These are phyloP conservation scores for Uloborus plumipes DNA, from an alignment of 2,888 invertebrate genomes.

Conservation along the genomic window DNA sequence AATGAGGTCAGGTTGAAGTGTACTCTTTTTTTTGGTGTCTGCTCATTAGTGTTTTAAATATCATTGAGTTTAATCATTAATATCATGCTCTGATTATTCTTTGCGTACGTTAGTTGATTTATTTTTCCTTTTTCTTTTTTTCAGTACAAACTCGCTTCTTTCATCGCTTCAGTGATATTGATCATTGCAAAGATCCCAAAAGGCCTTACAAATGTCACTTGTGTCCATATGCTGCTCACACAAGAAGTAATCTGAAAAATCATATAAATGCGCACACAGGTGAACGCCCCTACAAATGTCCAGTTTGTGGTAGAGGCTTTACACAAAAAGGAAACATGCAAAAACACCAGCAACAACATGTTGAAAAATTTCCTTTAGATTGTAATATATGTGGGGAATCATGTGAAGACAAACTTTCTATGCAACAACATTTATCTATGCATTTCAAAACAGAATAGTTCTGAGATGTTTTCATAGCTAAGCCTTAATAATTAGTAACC, in stretches of 20 bases:
- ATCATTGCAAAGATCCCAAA: conserved; percentile 41
- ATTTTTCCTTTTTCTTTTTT: neutral
- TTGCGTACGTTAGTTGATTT: neutral
- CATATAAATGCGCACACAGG: conserved; percentile 63
- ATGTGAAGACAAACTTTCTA: conserved; percentile 39
- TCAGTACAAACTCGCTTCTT: conserved; percentile 3
- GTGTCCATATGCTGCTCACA: conserved; percentile 57
- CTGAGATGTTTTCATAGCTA: too few species aligned
- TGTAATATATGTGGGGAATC: conserved; percentile 47
- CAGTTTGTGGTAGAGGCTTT: conserved; percentile 52
- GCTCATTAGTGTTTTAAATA: neutral
- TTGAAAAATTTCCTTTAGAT: conserved; percentile 42
- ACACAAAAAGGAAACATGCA: conserved; percentile 60
- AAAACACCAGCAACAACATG: conserved; percentile 53
- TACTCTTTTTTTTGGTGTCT: too few species aligned
- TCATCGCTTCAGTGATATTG: conserved; percentile 45
- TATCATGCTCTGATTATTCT: neutral
- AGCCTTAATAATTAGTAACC: too few species aligned
- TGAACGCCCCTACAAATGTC: conserved; percentile 56
- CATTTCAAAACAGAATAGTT: conserved; percentile 21
- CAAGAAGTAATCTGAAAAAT: conserved; percentile 47
- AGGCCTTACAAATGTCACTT: conserved; percentile 58
- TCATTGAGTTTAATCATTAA: neutral
- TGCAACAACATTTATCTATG: conserved; percentile 46
- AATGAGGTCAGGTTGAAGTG: too few species aligned